A percentile compares a stretch with the other conserved stretches of the same genome.
Conservation (phyloP, 2,797 vertebrate species). For the Anguilla anguilla region DNA sequence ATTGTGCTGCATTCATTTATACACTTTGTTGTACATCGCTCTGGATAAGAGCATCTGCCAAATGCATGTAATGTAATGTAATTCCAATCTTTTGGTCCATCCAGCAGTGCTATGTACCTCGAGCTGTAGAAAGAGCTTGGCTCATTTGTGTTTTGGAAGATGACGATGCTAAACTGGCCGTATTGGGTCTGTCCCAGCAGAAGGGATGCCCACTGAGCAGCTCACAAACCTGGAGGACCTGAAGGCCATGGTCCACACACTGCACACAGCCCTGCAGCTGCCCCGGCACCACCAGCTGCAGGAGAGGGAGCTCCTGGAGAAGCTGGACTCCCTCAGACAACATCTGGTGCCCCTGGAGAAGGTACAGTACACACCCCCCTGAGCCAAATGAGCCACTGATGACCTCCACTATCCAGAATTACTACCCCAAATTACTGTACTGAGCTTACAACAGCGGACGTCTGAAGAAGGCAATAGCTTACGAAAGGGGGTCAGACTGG, state of each 20-base stretch:
- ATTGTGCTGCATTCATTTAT: background rate
- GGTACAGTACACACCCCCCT: conserved; percentile 65
- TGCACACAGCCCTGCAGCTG: conserved; percentile 81
- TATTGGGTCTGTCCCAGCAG: conserved; percentile 54
- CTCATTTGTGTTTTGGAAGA: background rate
- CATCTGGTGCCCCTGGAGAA: conserved; percentile 85
- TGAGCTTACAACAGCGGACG: background rate
- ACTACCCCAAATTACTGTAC: background rate
- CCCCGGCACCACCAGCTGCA: conserved; percentile 79
- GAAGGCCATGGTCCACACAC: conserved; percentile 81
- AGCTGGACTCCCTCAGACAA: conserved; percentile 78
- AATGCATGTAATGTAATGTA: too few species aligned
- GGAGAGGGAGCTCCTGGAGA: conserved; percentile 80
- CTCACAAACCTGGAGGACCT: conserved; percentile 71
- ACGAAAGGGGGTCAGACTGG: too few species aligned
- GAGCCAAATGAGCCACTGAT: background rate
- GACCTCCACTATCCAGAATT: background rate
- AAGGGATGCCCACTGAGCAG: conserved; percentile 62
- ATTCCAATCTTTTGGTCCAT: background rate
- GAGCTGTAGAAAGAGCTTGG: too few species aligned
- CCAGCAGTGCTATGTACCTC: background rate
- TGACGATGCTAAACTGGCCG: background rate
- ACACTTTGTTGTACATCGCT: too few species aligned
- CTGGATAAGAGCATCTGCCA: too few species aligned
- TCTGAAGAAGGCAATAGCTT: background rate